These are phyloP conservation scores for Eupsilia transversa DNA, from an alignment of 2,888 invertebrate genomes.

Conservation along the genomic window DNA sequence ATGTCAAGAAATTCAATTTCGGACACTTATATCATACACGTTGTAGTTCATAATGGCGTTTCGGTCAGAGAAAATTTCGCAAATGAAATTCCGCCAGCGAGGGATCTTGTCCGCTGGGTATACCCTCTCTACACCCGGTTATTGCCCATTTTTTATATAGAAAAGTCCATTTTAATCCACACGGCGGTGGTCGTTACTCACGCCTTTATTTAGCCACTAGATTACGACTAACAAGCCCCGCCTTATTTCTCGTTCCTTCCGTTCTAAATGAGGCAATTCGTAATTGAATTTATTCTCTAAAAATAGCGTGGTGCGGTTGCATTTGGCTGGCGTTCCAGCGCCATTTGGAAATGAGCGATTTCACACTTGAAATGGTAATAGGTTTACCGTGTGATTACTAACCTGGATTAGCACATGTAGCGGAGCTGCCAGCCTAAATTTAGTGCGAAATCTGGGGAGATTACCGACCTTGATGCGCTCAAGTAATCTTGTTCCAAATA, in stretches of 20 bases:
- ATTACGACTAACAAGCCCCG: constrained; percentile 76
- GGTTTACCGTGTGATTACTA: constrained; percentile 81
- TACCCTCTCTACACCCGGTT: constrained; percentile 76
- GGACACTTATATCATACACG: constrained; percentile 71
- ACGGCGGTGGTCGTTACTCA: constrained; percentile 79
- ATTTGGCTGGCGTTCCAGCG: constrained; percentile 64
- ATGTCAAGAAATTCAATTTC: constrained; percentile 72
- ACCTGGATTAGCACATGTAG: constrained; percentile 75
- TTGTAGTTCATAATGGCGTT: constrained; percentile 75
- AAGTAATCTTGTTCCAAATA: constrained; percentile 44
- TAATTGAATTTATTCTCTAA: constrained; percentile 69
- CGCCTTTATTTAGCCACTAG: constrained; percentile 84
- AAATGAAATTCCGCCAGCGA: constrained; percentile 83
- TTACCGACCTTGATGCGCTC: constrained; percentile 43
- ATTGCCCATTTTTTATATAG: constrained; percentile 84
- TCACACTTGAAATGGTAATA: constrained; percentile 80
- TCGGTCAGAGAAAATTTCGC: constrained; percentile 80
- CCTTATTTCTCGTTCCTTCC: constrained; percentile 72
- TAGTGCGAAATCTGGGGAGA: constrained; percentile 66
- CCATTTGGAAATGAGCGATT: constrained; percentile 74
- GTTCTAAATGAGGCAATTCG: constrained; percentile 68
- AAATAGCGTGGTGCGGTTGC: constrained; percentile 63
- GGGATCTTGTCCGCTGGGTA: constrained; percentile 75
- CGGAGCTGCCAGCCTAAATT: constrained; percentile 66
- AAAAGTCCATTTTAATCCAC: constrained; percentile 82